These are phyloP conservation scores for Oreochromis mossambicus DNA, from an alignment of 2,797 vertebrate species.

Conservation along the genomic window DNA sequence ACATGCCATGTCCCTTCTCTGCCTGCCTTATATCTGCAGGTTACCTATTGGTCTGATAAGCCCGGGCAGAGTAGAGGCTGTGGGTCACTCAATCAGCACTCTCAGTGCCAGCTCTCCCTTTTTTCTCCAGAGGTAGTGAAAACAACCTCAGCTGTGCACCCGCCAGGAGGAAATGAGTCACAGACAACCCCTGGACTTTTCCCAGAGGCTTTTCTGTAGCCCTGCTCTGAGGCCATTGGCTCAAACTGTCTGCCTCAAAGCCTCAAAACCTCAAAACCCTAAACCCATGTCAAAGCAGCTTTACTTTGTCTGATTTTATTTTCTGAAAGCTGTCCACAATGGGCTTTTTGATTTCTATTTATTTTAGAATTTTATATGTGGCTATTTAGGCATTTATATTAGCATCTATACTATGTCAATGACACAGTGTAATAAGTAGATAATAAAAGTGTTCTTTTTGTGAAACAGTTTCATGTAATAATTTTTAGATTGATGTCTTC, in stretches of 20 bases:
- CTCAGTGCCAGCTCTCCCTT: slow-evolving; percentile 42
- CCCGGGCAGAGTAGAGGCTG: slow-evolving; percentile 48
- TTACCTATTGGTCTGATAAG: slow-evolving; percentile 58
- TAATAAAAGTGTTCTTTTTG: neutral
- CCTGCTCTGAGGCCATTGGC: slow-evolving; percentile 18
- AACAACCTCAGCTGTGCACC: slow-evolving; percentile 47
- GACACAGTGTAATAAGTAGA: neutral
- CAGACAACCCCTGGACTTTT: slow-evolving; percentile 40
- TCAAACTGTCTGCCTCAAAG: slow-evolving; percentile 1
- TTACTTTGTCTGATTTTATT: neutral
- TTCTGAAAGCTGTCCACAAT: neutral
- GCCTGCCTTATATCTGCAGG: slow-evolving; percentile 46
- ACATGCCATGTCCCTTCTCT: slow-evolving; percentile 35
- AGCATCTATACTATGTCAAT: neutral
- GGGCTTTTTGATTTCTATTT: neutral
- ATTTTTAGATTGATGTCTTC: neutral
- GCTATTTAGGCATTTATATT: neutral
- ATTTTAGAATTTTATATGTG: neutral
- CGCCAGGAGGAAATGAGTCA: slow-evolving; percentile 62
- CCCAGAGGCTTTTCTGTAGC: slow-evolving; percentile 27
- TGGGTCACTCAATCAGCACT: slow-evolving; percentile 70
- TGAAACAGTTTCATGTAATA: neutral
- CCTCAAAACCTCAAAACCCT: neutral
- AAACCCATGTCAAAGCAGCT: neutral
- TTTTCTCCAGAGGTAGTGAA: slow-evolving; percentile 46